phyloP scores from a whole-genome alignment of 1,140 invertebrate species.

The Brevipalpus yothersi region DNA sequence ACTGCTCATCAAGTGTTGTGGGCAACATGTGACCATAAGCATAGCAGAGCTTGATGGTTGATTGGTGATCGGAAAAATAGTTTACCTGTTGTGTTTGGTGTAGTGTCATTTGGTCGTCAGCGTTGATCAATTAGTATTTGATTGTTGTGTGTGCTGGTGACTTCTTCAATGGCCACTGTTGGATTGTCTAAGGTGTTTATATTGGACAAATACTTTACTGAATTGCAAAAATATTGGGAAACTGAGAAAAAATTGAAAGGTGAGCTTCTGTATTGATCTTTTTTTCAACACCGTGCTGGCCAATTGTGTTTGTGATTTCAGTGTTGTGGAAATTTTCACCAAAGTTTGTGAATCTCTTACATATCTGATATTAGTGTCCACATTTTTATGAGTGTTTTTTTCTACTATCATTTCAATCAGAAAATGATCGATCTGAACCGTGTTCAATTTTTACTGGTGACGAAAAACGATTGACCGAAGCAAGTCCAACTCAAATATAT shows the following conservation, averaged over 20 bases:
- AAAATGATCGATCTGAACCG: not conserved
- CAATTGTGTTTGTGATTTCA: not conserved
- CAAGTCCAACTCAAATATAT: constrained; percentile 29
- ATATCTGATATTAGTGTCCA: too few species aligned
- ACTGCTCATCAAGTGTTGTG: too few species aligned
- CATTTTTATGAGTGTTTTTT: not conserved
- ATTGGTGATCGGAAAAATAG: too few species aligned
- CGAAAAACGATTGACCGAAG: not conserved
- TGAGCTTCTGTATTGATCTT: constrained; percentile 20
- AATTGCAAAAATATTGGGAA: constrained; percentile 87
- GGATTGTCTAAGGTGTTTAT: constrained; percentile 87
- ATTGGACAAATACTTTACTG: constrained; percentile 86
- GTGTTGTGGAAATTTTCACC: too few species aligned
- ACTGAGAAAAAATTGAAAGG: constrained; percentile 72
- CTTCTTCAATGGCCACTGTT: constrained; percentile 38
- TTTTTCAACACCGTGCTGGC: not conserved
- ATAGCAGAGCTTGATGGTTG: too few species aligned
- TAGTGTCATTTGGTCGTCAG: too few species aligned
- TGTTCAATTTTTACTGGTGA: not conserved
- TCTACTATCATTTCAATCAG: not conserved
- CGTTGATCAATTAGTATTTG: too few species aligned
- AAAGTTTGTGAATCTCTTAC: too few species aligned
- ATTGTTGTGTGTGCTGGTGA: too few species aligned
- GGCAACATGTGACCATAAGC: too few species aligned
- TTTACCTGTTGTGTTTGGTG: too few species aligned